Conservation (phyloP, 2,888 invertebrate genomes). For the Empis stercorea region DNA sequence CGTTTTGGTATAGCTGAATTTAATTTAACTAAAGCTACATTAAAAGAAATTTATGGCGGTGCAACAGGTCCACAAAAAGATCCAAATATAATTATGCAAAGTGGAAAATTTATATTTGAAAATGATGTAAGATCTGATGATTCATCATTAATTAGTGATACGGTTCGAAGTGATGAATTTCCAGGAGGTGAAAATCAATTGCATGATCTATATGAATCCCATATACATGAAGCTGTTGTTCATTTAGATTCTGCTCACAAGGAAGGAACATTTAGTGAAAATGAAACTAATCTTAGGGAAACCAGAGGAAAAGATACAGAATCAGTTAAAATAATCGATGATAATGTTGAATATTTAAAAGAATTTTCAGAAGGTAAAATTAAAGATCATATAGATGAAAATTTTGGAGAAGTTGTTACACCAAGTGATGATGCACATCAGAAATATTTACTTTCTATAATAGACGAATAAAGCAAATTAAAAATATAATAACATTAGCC, state of each 20-base stretch:
- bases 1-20: constrained; percentile 28
- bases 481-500: no score
- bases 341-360: no score
- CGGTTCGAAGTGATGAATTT: background rate
- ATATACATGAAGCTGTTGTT: background rate
- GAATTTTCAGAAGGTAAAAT: no score
- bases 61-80: constrained; percentile 17
- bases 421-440: no score
- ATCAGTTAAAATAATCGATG: no score
- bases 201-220: background rate
- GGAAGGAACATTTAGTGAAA: no score
- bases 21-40: constrained; percentile 27
- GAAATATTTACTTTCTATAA: no score
- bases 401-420: no score
- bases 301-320: no score
- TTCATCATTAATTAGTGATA: constrained; percentile 9
- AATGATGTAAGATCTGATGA: constrained; percentile 13
- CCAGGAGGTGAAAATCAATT: background rate
- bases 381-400: no score
- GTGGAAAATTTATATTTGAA: constrained; percentile 15
- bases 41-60: constrained; percentile 26
- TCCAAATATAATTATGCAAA: constrained; percentile 16
- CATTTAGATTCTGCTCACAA: background rate
- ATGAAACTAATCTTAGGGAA: no score
- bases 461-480: no score